Evolutionary conservation across 2,888 invertebrate genomes (phyloP).

Genomic region (Nomada fucata): DNA sequence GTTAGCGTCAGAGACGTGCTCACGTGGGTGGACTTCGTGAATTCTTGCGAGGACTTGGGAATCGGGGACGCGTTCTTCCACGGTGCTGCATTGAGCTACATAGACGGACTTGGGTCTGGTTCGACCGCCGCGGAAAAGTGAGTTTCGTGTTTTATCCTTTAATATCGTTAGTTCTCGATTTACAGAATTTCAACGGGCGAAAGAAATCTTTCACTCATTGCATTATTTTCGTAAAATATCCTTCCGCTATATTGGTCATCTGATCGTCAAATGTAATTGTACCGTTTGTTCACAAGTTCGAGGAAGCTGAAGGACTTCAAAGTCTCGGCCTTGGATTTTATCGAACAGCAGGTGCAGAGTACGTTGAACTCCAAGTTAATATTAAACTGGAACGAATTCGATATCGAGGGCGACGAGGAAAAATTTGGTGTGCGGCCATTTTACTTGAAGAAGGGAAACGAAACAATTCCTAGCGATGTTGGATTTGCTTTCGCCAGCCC

Average conservation of each 20-base stretch:
- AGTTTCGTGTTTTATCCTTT: neutral
- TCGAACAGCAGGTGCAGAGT: slow-evolving; percentile 85
- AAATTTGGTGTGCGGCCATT: slow-evolving; percentile 92
- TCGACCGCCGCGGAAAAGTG: slow-evolving; percentile 89
- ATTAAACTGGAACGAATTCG: slow-evolving; percentile 25
- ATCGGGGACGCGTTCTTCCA: slow-evolving; percentile 91
- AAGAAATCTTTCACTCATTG: too few relatives aligned
- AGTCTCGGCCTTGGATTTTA: slow-evolving; percentile 86
- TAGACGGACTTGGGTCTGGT: slow-evolving; percentile 96
- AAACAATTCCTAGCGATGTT: slow-evolving; percentile 70
- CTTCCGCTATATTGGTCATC: too few relatives aligned
- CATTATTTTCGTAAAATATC: too few relatives aligned
- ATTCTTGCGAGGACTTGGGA: slow-evolving; percentile 86
- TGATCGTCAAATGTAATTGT: too few relatives aligned
- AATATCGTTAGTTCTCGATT: neutral
- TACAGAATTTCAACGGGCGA: too few relatives aligned
- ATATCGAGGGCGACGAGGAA: slow-evolving; percentile 6
- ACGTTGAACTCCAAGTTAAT: slow-evolving; percentile 48
- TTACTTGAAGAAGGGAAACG: slow-evolving; percentile 87
- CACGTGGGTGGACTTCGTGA: slow-evolving; percentile 96
- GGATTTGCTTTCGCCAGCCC: slow-evolving; percentile 91
- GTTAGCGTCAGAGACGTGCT: slow-evolving; percentile 96
- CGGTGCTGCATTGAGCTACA: slow-evolving; percentile 95
- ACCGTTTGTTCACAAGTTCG: slow-evolving; percentile 63
- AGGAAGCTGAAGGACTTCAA: slow-evolving; percentile 81